phyloP scores from a whole-genome alignment of 2,113 vertebrate species.

The Oreocharis arfaki region DNA sequence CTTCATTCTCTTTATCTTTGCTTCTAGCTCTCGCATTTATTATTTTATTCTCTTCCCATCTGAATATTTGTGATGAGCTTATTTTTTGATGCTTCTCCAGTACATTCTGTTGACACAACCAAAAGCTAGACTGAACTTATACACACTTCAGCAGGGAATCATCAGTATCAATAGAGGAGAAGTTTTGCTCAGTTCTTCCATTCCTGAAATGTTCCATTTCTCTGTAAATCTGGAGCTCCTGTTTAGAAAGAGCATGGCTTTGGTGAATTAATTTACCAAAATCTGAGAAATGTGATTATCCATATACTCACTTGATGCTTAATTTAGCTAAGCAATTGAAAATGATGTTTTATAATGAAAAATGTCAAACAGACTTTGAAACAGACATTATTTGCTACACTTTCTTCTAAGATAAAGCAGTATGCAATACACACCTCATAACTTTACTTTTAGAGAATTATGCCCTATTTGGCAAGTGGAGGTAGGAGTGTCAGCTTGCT shows the following conservation, averaged over 20 bases:
- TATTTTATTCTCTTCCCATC: not conserved
- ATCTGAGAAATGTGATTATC: not conserved
- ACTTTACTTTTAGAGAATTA: not conserved
- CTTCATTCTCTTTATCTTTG: not conserved
- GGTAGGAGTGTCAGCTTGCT: not conserved
- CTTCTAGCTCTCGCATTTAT: not conserved
- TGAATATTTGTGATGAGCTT: not conserved
- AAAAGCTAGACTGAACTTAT: not conserved
- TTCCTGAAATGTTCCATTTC: not conserved
- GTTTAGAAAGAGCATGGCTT: not conserved
- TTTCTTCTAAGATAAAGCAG: not conserved
- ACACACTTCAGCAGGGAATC: not conserved
- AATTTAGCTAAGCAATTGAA: not conserved
- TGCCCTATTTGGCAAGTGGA: not conserved
- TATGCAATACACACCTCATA: not conserved
- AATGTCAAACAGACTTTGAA: not conserved
- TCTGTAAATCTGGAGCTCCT: not conserved
- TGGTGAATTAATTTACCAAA: not conserved
- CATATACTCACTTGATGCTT: not conserved
- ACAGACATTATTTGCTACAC: not conserved
- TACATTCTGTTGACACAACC: not conserved
- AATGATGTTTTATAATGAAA: not conserved
- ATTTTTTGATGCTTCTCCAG: not conserved
- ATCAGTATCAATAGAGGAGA: accelerated
- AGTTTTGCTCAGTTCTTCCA: not conserved